Evolutionary conservation across 2,113 vertebrate species (phyloP), one percentile per base, ranked within the genome.

Genomic region (rabbit (Oryctolagus cuniculus)): DNA sequence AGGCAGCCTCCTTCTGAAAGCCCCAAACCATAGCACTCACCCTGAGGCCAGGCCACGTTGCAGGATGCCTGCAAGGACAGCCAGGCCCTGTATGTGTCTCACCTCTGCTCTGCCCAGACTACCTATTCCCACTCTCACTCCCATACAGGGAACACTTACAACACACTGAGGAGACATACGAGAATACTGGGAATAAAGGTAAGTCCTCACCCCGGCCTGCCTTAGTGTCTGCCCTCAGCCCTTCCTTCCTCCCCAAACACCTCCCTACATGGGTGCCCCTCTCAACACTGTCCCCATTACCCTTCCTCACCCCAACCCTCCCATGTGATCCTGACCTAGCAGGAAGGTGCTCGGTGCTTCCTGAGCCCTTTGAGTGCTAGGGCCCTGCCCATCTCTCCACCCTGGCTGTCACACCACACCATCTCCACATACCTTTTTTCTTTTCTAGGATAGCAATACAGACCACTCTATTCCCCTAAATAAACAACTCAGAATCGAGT

Each of bases 391-490:
- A 72, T 31, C 72, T 69, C 34, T 27, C 72, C 64, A 13, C 38
- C 63, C 3, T 58, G 67, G 29, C 51, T 80, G 38, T 25, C n/a
- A 61, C 3, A 25, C 17, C 34, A 13, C 44, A 58, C 73, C 80
- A 81, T 21, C 64, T 44, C 7, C 29, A 12, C 16, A 91, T 16
- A 16, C 63, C 7, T 51, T 89, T 12, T 27, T 82, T 64, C 75
- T 80, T 90, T 89, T 44, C 44, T 61, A 97, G 95, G 79, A n/a
- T 44, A 84, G 81, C 22, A 38, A 7, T 38, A 29, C 8, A 91
- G 72, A 80, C 53, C 79, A 38, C 72, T 49, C 11, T 7, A 81
- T 91, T 44, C 13, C 6, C 70, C 49, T 84, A 67, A 79, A 83
- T 97, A 67, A 95, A 89, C 22, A 36, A 13, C 24, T 67, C 81